Evolutionary conservation across 2,113 vertebrate genomes (phyloP).

Genomic region (Corythoichthys haematopterus): DNA sequence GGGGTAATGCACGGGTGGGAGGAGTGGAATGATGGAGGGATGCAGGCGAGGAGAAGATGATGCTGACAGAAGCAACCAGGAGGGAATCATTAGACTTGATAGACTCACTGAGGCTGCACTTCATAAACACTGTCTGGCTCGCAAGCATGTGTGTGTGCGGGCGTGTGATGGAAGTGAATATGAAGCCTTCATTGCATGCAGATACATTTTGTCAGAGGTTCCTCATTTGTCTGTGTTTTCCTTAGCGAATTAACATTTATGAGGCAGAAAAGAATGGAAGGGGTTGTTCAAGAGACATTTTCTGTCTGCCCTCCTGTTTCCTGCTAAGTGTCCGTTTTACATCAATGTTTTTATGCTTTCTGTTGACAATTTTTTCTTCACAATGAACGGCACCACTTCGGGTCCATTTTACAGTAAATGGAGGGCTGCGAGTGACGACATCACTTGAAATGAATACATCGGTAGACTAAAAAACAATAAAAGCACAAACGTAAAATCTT

Average conservation of each 20-base stretch:
- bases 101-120: constrained; percentile 65
- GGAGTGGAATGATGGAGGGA: constrained; percentile 36
- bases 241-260: constrained; percentile 41
- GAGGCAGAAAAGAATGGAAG: not conserved
- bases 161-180: constrained; percentile 9
- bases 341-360: constrained; percentile 4
- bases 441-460: no score
- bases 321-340: constrained; percentile 18
- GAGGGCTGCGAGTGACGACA: no score
- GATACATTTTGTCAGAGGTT: constrained; percentile 7
- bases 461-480: no score
- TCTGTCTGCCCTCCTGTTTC: constrained; percentile 33
- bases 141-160: constrained; percentile 28
- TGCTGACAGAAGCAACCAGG: constrained; percentile 60
- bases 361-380: constrained; percentile 1
- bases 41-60: constrained; percentile 38
- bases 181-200: constrained; percentile 3
- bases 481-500: no score
- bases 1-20: constrained; percentile 28
- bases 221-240: constrained; percentile 39
- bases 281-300: constrained; percentile 31
- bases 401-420: no score
- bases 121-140: constrained; percentile 56
- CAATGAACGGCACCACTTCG: no score
- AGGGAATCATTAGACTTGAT: constrained; percentile 69